These are phyloP conservation scores for Eidolon dupreanum DNA, from an alignment of 2,797 vertebrate genomes.

Conservation along the genomic window DNA sequence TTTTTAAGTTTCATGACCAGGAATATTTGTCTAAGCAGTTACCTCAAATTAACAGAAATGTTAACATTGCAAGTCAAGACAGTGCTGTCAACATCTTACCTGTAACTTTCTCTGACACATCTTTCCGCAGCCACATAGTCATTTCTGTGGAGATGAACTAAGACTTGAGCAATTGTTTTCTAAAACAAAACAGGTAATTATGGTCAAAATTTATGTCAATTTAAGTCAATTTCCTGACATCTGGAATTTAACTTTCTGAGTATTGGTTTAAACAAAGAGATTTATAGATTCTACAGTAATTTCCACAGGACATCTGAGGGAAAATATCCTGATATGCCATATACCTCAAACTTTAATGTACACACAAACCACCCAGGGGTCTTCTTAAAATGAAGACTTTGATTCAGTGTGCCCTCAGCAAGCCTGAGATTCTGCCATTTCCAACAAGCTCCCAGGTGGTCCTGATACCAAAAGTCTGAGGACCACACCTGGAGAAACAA, in stretches of 20 bases:
- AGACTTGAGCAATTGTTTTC: slow-evolving; percentile 99
- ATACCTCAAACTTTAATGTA: not conserved
- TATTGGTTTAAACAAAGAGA: not conserved
- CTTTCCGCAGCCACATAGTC: slow-evolving; percentile 98
- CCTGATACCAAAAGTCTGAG: not conserved
- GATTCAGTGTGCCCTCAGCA: fast-evolving
- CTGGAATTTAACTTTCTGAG: not conserved
- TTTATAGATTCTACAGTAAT: not conserved
- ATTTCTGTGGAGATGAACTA: slow-evolving; percentile 97
- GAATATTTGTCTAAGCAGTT: not conserved
- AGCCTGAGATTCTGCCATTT: not conserved
- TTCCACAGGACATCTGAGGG: not conserved
- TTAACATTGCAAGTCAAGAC: too few species aligned
- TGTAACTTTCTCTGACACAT: slow-evolving; percentile 98
- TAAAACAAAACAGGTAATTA: slow-evolving; percentile 77
- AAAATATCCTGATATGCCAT: not conserved
- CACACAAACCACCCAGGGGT: not conserved
- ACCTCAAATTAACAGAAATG: not conserved
- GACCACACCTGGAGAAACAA: not conserved
- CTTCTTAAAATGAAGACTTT: not conserved
- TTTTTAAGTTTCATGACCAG: not conserved
- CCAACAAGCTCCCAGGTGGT: not conserved
- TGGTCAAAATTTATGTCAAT: not conserved
- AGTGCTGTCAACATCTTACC: slow-evolving; percentile 83
- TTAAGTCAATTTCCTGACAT: not conserved